Evolutionary conservation across 2,888 invertebrate genomes (phyloP).

Genomic region (Caenorhabditis macrosperma): DNA sequence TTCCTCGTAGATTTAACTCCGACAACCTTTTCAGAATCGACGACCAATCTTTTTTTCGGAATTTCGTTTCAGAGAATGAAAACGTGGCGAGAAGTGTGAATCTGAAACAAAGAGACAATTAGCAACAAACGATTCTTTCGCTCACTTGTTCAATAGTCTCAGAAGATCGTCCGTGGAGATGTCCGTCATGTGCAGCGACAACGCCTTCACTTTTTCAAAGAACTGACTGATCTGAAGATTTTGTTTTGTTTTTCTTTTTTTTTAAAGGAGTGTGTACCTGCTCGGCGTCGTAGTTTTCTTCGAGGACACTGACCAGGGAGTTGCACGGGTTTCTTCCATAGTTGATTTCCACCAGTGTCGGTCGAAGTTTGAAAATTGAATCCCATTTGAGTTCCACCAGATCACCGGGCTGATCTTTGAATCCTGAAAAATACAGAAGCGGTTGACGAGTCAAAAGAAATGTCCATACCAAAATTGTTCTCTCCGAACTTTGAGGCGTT

Average conservation of each 20-base stretch:
- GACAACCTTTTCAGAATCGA: constrained; percentile 28
- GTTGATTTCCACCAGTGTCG: constrained; percentile 62
- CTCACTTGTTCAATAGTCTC: constrained; percentile 30
- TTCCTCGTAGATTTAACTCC: constrained; percentile 52
- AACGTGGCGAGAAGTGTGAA: constrained; percentile 55
- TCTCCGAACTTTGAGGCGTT: constrained; percentile 61
- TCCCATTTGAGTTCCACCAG: constrained; percentile 50
- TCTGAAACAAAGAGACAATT: constrained; percentile 2
- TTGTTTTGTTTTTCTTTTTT: no score
- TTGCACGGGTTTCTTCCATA: constrained; percentile 59
- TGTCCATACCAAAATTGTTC: constrained; percentile 55
- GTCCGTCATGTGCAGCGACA: constrained; percentile 41
- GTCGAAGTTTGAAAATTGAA: constrained; percentile 53
- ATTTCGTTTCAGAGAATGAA: constrained; percentile 49
- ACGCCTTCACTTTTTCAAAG: constrained; percentile 38
- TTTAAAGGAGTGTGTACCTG: constrained; percentile 1
- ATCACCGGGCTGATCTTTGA: constrained; percentile 60
- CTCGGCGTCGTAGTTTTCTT: constrained; percentile 35
- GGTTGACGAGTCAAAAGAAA: no score
- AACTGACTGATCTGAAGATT: constrained; percentile 35
- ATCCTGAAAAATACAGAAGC: constrained; percentile 42
- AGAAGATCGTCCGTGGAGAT: constrained; percentile 25
- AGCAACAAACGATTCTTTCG: no score
- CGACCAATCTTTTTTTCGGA: constrained; percentile 38
- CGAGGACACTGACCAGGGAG: constrained; percentile 46